Percentiles rank a stretch among this genome's conserved stretches.
phyloP scores from a whole-genome alignment of 2,113 vertebrate genomes.

The Passer montanus region DNA sequence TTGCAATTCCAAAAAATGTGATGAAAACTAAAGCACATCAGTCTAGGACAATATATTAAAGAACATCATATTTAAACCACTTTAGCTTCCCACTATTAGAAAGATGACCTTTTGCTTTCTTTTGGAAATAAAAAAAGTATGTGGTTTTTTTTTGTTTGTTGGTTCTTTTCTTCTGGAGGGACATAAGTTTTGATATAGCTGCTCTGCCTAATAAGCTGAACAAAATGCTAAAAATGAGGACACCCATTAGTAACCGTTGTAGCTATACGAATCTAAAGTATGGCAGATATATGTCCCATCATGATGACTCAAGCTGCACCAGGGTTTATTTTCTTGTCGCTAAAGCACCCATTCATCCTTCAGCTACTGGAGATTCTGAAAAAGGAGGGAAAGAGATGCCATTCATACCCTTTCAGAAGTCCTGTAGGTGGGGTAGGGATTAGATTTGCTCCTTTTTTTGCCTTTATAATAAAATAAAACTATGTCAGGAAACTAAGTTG shows the following conservation, averaged over 20 bases:
- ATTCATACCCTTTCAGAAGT: neutral
- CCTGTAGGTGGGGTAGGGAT: rapidly evolving
- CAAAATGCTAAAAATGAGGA: neutral
- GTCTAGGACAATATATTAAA: neutral
- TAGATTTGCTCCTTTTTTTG: neutral
- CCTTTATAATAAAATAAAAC: neutral
- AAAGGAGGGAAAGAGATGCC: neutral
- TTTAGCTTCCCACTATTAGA: neutral
- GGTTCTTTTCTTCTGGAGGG: neutral
- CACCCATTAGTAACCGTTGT: neutral
- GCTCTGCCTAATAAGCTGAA: constrained; percentile 11
- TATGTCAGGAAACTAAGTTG: neutral
- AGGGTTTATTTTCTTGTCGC: neutral
- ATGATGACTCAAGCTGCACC: neutral
- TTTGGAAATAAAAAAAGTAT: neutral
- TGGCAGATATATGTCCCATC: neutral
- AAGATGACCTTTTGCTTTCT: neutral
- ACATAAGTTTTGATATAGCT: neutral
- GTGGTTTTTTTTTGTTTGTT: neutral
- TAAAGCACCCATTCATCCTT: neutral
- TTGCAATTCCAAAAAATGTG: neutral
- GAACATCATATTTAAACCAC: neutral
- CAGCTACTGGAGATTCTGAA: neutral
- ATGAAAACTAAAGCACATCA: neutral
- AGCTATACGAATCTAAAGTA: constrained; percentile 19